A percentile compares a stretch with the other conserved stretches of the same genome.
Evolutionary conservation across 2,888 invertebrate species (phyloP).

Genomic region (Holacanthella duospinosa): DNA sequence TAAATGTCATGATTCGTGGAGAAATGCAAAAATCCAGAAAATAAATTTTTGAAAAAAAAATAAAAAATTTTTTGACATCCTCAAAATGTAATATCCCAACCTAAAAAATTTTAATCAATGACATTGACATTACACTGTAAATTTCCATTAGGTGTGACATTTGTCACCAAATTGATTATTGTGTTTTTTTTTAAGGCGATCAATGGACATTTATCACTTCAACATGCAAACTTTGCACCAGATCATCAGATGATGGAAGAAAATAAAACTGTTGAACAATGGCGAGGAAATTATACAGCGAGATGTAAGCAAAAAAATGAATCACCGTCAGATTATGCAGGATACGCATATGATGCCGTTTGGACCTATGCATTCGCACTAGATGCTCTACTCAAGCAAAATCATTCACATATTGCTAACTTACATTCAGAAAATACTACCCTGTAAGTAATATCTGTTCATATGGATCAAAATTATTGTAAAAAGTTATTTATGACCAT

Average conservation of each 20-base stretch:
- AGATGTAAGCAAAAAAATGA: constrained; percentile 30
- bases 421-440: constrained; percentile 49
- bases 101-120: no score
- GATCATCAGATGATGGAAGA: constrained; percentile 54
- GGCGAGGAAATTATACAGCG: constrained; percentile 47
- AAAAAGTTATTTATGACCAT: not conserved
- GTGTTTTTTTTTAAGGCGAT: constrained; percentile 47
- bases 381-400: constrained; percentile 52
- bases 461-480: no score
- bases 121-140: no score
- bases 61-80: no score
- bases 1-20: no score
- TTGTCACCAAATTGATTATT: constrained; percentile 5
- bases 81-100: no score
- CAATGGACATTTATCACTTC: constrained; percentile 60
- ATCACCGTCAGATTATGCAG: constrained; percentile 26
- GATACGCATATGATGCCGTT: constrained; percentile 62
- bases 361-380: constrained; percentile 67
- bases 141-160: no score
- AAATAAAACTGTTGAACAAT: constrained; percentile 53
- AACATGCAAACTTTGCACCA: constrained; percentile 56
- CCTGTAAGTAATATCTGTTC: constrained; percentile 41
- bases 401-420: constrained; percentile 50
- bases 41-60: no score
- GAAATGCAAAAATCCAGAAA: no score